phyloP scores from a whole-genome alignment of 2,113 vertebrate species.

The Ptychochromis oligacanthus region DNA sequence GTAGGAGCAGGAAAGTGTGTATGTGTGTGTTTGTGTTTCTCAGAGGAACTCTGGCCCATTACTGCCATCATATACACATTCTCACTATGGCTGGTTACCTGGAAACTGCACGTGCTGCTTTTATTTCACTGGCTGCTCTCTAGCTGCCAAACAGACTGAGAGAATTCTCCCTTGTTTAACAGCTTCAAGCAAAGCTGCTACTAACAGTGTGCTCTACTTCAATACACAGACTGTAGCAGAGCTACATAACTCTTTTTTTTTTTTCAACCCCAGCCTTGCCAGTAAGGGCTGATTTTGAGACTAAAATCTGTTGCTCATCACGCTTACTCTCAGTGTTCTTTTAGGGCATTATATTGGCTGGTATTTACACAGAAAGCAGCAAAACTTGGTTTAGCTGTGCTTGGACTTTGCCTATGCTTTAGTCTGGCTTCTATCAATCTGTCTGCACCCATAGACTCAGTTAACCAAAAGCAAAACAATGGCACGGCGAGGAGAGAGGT shows the following conservation, averaged over 20 bases:
- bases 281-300: neutral
- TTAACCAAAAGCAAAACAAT: conserved; percentile 60
- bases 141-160: conserved; percentile 16
- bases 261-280: neutral
- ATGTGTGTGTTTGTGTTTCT: conserved; percentile 27
- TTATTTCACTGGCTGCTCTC: conserved; percentile 46
- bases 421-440: conserved; percentile 73
- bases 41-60: conserved; percentile 65
- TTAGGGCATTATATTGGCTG: conserved; percentile 20
- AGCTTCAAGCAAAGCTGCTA: conserved; percentile 8
- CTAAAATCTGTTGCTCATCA: neutral
- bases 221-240: conserved; percentile 4
- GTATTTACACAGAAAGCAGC: conserved; percentile 34
- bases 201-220: conserved; percentile 20
- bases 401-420: conserved; percentile 34
- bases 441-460: conserved; percentile 59
- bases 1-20: conserved; percentile 16
- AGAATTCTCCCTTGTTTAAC: conserved; percentile 25
- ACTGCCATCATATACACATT: conserved; percentile 47
- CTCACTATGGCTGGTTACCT: conserved; percentile 63
- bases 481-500: conserved; percentile 31
- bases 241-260: neutral
- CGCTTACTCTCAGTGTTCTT: neutral
- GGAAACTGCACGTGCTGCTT: conserved; percentile 64
- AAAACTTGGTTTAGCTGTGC: conserved; percentile 23